Conservation (phyloP, 2,888 invertebrate genomes). For the Ichneumon xanthorius region DNA sequence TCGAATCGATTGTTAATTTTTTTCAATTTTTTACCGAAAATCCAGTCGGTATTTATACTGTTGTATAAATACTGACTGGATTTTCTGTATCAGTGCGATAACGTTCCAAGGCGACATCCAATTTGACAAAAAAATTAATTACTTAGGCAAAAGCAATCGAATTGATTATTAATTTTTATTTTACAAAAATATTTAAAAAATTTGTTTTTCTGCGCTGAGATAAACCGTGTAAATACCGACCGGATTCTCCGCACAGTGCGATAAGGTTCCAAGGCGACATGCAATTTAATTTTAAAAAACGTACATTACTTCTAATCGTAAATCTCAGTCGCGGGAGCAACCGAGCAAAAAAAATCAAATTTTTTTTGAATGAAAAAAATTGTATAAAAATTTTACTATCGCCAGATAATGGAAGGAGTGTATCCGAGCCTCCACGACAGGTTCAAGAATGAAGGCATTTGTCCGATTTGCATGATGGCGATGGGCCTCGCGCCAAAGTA, state of each 20-base stretch:
- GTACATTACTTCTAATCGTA: neutral
- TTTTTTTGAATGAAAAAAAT: neutral
- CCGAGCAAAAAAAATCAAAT: neutral
- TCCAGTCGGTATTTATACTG: too few species aligned
- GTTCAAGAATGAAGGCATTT: slow-evolving; percentile 77
- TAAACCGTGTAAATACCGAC: neutral
- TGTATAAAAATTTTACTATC: neutral
- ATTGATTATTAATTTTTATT: too few species aligned
- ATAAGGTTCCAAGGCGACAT: neutral
- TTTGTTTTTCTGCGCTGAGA: neutral
- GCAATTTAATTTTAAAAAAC: neutral
- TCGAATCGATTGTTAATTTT: too few species aligned
- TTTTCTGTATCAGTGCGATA: slow-evolving; percentile 1
- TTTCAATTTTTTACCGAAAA: too few species aligned
- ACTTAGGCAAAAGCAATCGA: neutral
- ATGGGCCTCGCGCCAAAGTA: slow-evolving; percentile 77
- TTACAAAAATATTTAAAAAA: neutral
- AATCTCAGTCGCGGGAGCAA: neutral
- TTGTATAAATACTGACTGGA: neutral
- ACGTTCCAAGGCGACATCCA: neutral
- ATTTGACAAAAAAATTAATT: neutral
- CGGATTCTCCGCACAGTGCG: neutral
- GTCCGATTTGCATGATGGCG: slow-evolving; percentile 79
- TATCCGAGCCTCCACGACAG: slow-evolving; percentile 79
- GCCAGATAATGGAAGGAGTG: slow-evolving; percentile 75